Percentiles rank a stretch among this genome's conserved stretches.
Evolutionary conservation across 2,797 vertebrate species (phyloP).

Genomic region (Ateles fusciceps): DNA sequence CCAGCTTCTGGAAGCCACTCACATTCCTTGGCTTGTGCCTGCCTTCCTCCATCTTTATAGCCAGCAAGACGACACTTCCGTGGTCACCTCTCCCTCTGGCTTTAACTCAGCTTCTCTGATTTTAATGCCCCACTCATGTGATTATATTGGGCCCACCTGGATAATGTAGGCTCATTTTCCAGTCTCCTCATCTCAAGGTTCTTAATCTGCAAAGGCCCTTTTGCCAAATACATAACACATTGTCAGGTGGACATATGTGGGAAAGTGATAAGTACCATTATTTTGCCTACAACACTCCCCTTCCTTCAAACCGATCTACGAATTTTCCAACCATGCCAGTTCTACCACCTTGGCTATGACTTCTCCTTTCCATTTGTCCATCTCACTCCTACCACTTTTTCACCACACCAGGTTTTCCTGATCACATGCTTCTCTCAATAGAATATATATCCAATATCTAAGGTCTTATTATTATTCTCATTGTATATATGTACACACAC

Average conservation of each 20-base stretch:
- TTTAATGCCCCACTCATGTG: not conserved
- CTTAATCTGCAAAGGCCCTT: not conserved
- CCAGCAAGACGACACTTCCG: not conserved
- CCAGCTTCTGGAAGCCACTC: not conserved
- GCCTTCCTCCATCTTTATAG: not conserved
- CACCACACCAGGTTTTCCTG: not conserved
- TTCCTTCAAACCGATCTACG: not conserved
- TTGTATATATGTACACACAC: not conserved
- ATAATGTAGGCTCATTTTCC: not conserved
- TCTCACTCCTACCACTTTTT: not conserved
- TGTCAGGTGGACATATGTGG: not conserved
- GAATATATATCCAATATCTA: not conserved
- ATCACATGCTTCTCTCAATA: not conserved
- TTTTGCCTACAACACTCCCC: not conserved
- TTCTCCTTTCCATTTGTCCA: not conserved
- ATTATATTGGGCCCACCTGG: not conserved
- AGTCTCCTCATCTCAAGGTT: not conserved
- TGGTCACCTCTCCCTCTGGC: not conserved
- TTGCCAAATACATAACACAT: not conserved
- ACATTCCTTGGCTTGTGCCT: not conserved
- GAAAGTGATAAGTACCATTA: not conserved
- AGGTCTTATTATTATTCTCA: not conserved
- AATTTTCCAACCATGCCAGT: not conserved
- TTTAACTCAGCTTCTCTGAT: not conserved
- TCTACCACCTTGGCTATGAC: not conserved